These are phyloP conservation scores for Pipa parva DNA, from an alignment of 2,113 vertebrate genomes.

Conservation along the genomic window DNA sequence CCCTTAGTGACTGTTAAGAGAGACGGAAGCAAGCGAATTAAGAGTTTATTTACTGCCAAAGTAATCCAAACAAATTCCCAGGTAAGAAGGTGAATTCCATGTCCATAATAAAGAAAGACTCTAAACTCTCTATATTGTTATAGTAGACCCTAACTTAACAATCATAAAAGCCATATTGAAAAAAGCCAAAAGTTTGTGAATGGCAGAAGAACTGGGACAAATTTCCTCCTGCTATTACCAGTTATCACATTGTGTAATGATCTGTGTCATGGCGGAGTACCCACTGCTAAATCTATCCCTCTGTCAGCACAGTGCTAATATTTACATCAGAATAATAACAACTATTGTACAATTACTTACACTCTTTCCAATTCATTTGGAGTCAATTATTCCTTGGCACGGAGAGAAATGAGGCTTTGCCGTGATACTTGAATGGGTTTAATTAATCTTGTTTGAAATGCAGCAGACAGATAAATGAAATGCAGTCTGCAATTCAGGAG, in stretches of 20 bases:
- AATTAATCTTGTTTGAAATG: constrained; percentile 72
- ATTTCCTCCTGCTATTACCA: constrained; percentile 45
- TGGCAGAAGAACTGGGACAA: too few species aligned
- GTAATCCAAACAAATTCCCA: too few species aligned
- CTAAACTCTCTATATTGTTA: too few species aligned
- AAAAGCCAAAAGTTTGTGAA: too few species aligned
- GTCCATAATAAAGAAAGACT: too few species aligned
- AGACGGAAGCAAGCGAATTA: too few species aligned
- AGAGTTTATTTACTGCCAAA: too few species aligned
- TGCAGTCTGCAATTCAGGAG: constrained; percentile 68
- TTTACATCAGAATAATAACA: constrained; percentile 76
- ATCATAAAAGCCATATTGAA: too few species aligned
- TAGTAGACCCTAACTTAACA: too few species aligned
- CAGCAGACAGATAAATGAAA: constrained; percentile 69
- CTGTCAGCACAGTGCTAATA: constrained; percentile 61
- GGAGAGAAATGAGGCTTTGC: constrained; percentile 52
- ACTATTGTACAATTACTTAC: constrained; percentile 53
- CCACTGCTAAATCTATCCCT: constrained; percentile 50
- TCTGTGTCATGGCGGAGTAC: constrained; percentile 47
- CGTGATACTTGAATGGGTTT: constrained; percentile 56
- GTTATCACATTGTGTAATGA: constrained; percentile 48
- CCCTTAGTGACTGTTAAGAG: too few species aligned
- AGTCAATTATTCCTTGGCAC: constrained; percentile 56
- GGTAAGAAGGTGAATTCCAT: too few species aligned
- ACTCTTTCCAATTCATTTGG: constrained; percentile 57